Evolutionary conservation across 2,888 invertebrate species (phyloP), one percentile per base, ranked within the genome.

Genomic region (Dendrolimus houi): DNA sequence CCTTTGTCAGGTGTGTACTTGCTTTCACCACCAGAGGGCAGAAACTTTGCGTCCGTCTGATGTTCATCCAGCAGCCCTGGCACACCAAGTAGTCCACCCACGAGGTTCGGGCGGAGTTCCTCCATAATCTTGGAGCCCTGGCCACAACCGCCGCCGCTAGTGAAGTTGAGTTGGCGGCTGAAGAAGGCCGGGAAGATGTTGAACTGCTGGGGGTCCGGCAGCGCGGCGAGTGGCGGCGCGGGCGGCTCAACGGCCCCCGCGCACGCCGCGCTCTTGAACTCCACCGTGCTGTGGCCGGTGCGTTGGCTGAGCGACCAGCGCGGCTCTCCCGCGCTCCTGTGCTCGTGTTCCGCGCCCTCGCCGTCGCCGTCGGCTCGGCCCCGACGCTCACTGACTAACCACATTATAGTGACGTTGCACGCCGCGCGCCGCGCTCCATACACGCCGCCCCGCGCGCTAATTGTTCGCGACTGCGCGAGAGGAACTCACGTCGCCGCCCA

Each of bases 101-200:
- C 95, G 54, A 96, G 87, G 84, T 96, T 96, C 56, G 96, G 96
- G 79, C 96, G 90, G 68, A 96, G 87, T 78, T 96, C 96, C 79
- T 96, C 96, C 96, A 96, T 96, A 81, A 96, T 94, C 79, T 96
- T 96, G 57, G 91, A 81, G 68, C 94, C 94, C 75, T 95, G 95
- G 41, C 94, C 94, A 75, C 94, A 93, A 60, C 92, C 93, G 60
- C 94, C 93, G 61, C 93, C 86, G 70, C 94, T 92, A 56, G 94
- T 94, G 85, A 96, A 96, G 85, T 96, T 96, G 70, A 97, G 92
- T 87, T 97, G 96, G 64, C 96, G 92, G 91, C 96, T 96, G 86
- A 97, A 97, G 81, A 96, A 96, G 62, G 96, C 96, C 72, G 96
- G 96, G 87, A 97, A 96, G 76, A 97, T 97, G 92, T 96, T 96